Conservation (phyloP, 2,888 invertebrate genomes). For the Uropetala carovei region DNA sequence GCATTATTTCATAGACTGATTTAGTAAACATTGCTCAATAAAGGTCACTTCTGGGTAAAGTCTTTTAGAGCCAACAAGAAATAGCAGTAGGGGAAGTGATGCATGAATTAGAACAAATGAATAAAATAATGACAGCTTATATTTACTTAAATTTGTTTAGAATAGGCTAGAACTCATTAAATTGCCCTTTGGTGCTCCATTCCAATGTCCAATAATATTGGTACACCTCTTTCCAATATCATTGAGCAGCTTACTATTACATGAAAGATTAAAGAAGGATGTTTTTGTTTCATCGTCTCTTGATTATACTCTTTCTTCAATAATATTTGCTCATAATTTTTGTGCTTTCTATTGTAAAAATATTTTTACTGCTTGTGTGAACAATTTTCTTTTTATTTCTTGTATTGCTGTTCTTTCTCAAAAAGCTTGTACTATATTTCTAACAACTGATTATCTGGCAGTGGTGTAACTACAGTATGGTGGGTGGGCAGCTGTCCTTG, state of each 20-base stretch:
- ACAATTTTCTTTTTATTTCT: conserved; percentile 13
- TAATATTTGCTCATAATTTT: too few species aligned
- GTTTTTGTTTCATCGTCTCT: neutral
- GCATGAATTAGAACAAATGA: conserved; percentile 17
- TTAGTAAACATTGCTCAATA: conserved; percentile 55
- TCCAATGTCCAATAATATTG: conserved; percentile 30
- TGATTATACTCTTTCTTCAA: neutral
- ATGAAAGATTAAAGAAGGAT: neutral
- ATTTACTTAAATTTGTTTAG: conserved; percentile 30
- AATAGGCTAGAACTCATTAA: conserved; percentile 35
- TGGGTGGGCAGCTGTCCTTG: too few species aligned
- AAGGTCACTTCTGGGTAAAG: conserved; percentile 45
- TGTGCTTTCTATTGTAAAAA: neutral
- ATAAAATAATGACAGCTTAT: conserved; percentile 50
- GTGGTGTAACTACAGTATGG: too few species aligned
- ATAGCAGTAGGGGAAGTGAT: conserved; percentile 27
- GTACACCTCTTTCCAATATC: conserved; percentile 30
- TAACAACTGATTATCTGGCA: too few species aligned
- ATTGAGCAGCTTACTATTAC: conserved; percentile 42
- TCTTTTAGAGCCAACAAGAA: conserved; percentile 23
- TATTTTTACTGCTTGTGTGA: conserved; percentile 19
- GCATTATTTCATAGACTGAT: conserved; percentile 58
- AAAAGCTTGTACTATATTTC: neutral
- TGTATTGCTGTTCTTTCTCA: conserved; percentile 21
- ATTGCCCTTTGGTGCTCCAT: conserved; percentile 35